Percentiles rank a stretch among this genome's conserved stretches.
These are phyloP conservation scores for Plecotus auritus DNA, from an alignment of 2,113 vertebrate species.

Conservation along the genomic window DNA sequence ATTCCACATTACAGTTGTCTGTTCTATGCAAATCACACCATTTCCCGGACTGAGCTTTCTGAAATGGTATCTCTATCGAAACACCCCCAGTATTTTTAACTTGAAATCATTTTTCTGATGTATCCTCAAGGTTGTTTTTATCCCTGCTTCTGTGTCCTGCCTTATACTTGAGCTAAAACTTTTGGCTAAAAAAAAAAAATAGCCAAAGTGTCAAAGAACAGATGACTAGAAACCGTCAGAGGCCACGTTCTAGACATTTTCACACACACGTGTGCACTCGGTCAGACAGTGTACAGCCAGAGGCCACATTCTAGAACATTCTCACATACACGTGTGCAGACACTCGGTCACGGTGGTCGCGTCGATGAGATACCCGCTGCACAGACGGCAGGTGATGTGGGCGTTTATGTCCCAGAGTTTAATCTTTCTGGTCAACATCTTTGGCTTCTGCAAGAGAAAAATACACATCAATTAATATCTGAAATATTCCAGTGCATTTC, in stretches of 20 bases:
- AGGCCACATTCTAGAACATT: neutral
- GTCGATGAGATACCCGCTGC: conserved; percentile 98
- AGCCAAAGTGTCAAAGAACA: neutral
- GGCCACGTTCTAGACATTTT: neutral
- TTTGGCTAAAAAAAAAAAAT: too few species aligned
- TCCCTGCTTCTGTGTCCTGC: neutral
- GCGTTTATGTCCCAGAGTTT: conserved; percentile 99
- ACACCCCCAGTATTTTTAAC: neutral
- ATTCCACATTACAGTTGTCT: rapidly evolving
- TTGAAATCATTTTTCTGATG: neutral
- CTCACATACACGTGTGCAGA: conserved; percentile 96
- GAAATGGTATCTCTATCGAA: neutral
- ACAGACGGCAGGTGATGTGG: conserved; percentile 99
- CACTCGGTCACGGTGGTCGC: conserved; percentile 99
- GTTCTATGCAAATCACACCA: neutral
- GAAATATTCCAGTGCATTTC: rapidly evolving
- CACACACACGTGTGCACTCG: neutral
- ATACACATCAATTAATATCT: neutral
- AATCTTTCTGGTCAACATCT: conserved; percentile 99
- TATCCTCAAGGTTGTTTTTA: neutral
- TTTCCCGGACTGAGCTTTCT: neutral
- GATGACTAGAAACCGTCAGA: neutral
- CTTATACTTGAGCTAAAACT: neutral
- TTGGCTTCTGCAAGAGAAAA: conserved; percentile 89
- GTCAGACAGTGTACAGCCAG: neutral